Evolutionary conservation across 2,888 invertebrate genomes (phyloP), one percentile per base, ranked within the genome.

Genomic region (Rhorus exstirpatorius): DNA sequence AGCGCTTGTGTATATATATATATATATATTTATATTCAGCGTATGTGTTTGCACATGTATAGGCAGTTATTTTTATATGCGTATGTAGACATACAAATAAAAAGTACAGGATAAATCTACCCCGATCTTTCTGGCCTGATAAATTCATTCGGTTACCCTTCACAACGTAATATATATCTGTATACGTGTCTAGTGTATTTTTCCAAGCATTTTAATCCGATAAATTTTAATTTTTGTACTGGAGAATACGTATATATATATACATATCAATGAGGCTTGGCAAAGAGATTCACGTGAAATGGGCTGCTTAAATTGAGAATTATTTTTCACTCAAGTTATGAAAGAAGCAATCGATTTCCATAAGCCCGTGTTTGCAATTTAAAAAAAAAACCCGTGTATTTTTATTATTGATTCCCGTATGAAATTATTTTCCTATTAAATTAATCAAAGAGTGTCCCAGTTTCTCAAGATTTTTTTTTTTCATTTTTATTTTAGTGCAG

Each of bases 121-220:
- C 49, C 58, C 38, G 41, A 31, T 65, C 19, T 21, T 49, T 31
- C 19, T 46, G 46, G 21, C 21, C 61, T 41, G 70, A 75, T 55
- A 31, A 65, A 76, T 58, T 58, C 55, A 21, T 49, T 51, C 65
- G 70, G 38, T 74, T 75, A 38, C 38, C 67, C 41, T 55, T 10
- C 21, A 14, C 60, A n/a, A 35, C 21, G 10, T 38, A 8, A 8
- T 8, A 46, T 38, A 17, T 10, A 31, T 19, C 2, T 8, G 10
- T 31, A 55, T 41, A 12, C 14, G 49, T 21, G 12, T 49, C 58
- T 58, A n/a, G n/a, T n/a, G 14, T 14, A 46, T 68, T 70, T 8
- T n/a, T n/a, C 31, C 10, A 26, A 41, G 6, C 17, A 21, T 55
- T 75, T 61, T 53, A 21, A 65, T 55, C 58, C 65, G 53, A 44